phyloP scores from a whole-genome alignment of 2,797 vertebrate species.

The Crocodylus rhombifer region DNA sequence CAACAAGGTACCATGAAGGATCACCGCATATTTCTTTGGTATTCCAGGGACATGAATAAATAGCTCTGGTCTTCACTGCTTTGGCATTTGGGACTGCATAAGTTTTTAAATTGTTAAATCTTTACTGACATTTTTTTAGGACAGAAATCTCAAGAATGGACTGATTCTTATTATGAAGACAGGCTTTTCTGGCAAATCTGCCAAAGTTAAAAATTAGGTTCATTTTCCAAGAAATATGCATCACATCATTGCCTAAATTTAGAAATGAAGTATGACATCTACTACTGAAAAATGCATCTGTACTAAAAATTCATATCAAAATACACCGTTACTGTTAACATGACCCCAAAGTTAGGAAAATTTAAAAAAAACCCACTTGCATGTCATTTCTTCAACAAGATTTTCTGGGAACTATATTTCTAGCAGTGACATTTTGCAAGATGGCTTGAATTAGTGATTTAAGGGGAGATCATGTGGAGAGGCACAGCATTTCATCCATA shows the following conservation, averaged over 20 bases:
- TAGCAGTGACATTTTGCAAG: neutral
- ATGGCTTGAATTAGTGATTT: neutral
- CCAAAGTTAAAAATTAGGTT: conserved; percentile 14
- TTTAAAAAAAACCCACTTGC: neutral
- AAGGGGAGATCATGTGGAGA: neutral
- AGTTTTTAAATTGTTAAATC: neutral
- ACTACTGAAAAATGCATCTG: neutral
- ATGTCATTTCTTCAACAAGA: neutral
- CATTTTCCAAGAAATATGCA: neutral
- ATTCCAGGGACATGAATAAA: neutral
- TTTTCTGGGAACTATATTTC: neutral
- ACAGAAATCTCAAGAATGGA: neutral
- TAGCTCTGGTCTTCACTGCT: neutral
- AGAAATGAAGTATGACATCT: conserved; percentile 13
- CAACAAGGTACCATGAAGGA: neutral
- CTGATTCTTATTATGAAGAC: neutral
- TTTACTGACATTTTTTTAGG: neutral
- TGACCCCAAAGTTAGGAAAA: neutral
- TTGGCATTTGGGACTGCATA: neutral
- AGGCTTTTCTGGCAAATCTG: neutral
- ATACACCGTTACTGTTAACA: neutral
- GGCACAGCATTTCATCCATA: neutral
- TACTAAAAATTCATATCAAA: conserved; percentile 14
- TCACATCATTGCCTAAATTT: neutral
- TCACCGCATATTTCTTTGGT: neutral